Evolutionary conservation across 2,797 vertebrate species (phyloP), one percentile per base, ranked within the genome.

Genomic region (Tokudaia tokunoshimensis): DNA sequence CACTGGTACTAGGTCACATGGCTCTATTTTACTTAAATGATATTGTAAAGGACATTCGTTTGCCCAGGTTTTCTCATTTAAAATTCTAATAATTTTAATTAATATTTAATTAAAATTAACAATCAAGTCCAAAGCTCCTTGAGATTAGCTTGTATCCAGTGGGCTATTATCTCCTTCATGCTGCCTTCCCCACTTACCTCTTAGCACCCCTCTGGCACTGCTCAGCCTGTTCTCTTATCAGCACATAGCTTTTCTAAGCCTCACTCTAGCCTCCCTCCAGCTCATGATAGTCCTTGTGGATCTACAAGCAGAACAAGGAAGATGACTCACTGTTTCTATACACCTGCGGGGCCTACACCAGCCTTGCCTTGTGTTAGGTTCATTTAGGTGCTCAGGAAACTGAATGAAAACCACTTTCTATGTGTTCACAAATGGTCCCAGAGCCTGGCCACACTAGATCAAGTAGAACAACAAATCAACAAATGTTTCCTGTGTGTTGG

Each of bases 381-480:
- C 65, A 37, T 50, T 83, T 1, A 11, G 57, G 29, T 89, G 13
- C 75, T 89, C 52, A n/a, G 52, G 2, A 29, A 15, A 17, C n/a
- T 19, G 63, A 91, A 91, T 83, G 44, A 0, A 37, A 75, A 59
- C 70, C 15, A 9, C 72, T 80, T 92, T 83, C 86, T 76, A 31
- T 11, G 24, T 81, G 81, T 70, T 82, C 89, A 67, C 55, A 91
- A 90, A 81, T n/a, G 75, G 44, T 50, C 29, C 82, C 94, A 81
- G 80, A 89, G 94, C 24, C 19, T 29, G 72, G 82, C 67, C 94
- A 94, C 93, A 88, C 57, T 79, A 91, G 52, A 97, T 41, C 90
- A 94, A 96, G 88, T 3, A 81, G 82, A 87, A 50, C 87, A 91
- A 93, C 89, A 96, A 96, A 97, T 95, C 87, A 91, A 93, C 89